phyloP scores from a whole-genome alignment of 1,140 invertebrate species.

The Aphelenchoides avenae region DNA sequence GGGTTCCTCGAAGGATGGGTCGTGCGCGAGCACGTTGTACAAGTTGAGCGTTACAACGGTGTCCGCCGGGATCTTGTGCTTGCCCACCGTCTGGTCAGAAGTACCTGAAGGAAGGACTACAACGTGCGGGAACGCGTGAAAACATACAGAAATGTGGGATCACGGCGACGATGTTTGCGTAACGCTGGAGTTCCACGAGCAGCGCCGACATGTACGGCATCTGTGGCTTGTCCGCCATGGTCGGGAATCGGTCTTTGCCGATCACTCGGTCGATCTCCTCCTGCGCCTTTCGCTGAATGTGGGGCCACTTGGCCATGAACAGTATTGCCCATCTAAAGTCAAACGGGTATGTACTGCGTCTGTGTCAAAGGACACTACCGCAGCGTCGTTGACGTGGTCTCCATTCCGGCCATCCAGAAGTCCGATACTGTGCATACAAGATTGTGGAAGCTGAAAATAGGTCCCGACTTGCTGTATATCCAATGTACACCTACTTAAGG shows the following conservation, averaged over 20 bases:
- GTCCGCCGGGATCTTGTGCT: not conserved
- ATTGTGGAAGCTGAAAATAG: not conserved
- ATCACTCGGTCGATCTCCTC: constrained; percentile 1
- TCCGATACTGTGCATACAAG: constrained; percentile 6
- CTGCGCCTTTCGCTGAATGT: constrained; percentile 7
- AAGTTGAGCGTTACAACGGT: not conserved
- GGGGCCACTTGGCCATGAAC: constrained; percentile 6
- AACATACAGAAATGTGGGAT: not conserved
- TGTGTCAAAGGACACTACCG: not conserved
- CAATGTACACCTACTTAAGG: not conserved
- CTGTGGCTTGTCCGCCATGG: constrained; percentile 2
- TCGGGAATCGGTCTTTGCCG: not conserved
- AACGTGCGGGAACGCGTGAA: not conserved
- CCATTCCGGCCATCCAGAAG: constrained; percentile 13
- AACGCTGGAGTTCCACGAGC: constrained; percentile 7
- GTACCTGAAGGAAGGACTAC: not conserved
- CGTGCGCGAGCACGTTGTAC: not conserved
- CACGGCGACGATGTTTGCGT: constrained; percentile 5
- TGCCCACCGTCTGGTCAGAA: not conserved
- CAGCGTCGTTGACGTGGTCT: constrained; percentile 3
- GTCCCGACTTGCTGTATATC: not conserved
- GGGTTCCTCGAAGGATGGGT: constrained; percentile 1
- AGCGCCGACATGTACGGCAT: constrained; percentile 6
- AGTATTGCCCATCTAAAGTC: constrained; percentile 1
- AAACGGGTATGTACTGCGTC: not conserved